Evolutionary conservation across 2,113 vertebrate species (phyloP), one percentile per base, ranked within the genome.

Genomic region (Crotalus helleri): DNA sequence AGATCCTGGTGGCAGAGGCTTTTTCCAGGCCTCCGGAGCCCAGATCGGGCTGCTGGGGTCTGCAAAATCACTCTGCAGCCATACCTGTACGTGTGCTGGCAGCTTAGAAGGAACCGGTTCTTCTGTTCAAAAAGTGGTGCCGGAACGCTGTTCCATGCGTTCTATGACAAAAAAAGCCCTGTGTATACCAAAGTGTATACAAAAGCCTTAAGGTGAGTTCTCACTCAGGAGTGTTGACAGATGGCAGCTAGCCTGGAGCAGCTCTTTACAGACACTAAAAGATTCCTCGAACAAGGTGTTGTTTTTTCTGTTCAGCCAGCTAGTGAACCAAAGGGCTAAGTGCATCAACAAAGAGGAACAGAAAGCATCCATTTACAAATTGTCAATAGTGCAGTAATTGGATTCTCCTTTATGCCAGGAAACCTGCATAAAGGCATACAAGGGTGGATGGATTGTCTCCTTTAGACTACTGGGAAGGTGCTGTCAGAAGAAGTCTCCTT

Each of bases 211-310:
- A 89, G 29, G 88, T 51, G 2, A 87, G 93, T 69, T 94, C 90
- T 81, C 91, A 69, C 24, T 51, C 57, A 29, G 9, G 87, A 19
- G 0, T 1, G 92, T 93, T 94, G 49, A 69, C 12, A 17, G 90
- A 29, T 85, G 96, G 91, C 89, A 93, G 46, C 58, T 26, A 23
- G 91, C 95, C 95, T 90, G 19, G 94, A 33, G 39, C 0, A 0
- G 90, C 92, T 91, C 33, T 26, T 81, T 92, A 57, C 1, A 0
- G 81, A 69, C 93, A 89, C 93, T 33, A 53, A 44, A 85, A n/a
- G 85, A 10, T 49, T 88, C 90, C 93, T 85, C 13, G 61, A 85
- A 46, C 91, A 0, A 0, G n/a, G 57, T 90, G 64, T 10, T 64
- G 88, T 3, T 13, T 89, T 81, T 19, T 61, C 90, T 61, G 46